A percentile compares a stretch with the other conserved stretches of the same genome.
Conservation (phyloP, 2,797 vertebrate genomes). For the Xenopus petersii region DNA sequence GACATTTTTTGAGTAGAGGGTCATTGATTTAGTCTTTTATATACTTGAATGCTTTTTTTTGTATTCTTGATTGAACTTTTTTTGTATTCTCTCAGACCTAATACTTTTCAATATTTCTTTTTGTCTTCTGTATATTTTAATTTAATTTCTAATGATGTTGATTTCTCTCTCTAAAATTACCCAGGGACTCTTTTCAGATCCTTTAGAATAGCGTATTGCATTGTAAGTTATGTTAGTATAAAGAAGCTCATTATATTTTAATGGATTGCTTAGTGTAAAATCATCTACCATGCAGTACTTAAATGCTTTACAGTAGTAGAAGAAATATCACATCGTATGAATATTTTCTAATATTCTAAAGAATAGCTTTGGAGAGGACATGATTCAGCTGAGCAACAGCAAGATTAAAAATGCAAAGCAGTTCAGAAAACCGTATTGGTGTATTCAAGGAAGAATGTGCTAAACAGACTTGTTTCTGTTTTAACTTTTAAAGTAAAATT, state of each 20-base stretch:
- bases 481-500: no score
- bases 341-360: conserved; percentile 3
- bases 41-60: no score
- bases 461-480: no score
- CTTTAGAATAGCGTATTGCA: conserved; percentile 1
- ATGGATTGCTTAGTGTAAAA: conserved; percentile 10
- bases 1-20: no score
- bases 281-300: conserved; percentile 10
- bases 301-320: conserved; percentile 4
- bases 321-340: not conserved
- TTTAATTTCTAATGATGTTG: not conserved
- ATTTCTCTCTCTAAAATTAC: not conserved
- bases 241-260: conserved; percentile 9
- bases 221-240: conserved; percentile 5
- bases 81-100: no score
- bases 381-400: not conserved
- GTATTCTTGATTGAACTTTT: no score
- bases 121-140: not conserved
- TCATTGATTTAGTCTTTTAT: no score
- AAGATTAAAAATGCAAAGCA: conserved; percentile 6
- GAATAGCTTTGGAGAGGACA: not conserved
- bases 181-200: not conserved
- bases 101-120: no score
- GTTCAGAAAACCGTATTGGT: not conserved
- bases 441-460: no score